Base-by-base conservation (phyloP, 2,113 vertebrate genomes). In the Neogale vison region DNA sequence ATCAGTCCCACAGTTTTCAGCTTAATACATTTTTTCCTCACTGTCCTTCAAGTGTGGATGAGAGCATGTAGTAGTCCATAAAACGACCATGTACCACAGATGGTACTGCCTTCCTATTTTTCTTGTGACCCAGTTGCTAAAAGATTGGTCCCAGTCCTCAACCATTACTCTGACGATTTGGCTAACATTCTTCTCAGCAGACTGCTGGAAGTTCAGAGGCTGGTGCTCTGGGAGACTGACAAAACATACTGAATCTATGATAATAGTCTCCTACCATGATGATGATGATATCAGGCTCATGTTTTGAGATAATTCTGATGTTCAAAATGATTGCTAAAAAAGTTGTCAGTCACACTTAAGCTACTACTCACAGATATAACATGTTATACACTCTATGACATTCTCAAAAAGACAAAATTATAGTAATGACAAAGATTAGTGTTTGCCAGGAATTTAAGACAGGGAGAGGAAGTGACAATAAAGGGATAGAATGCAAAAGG, bases 351-450 rank as follows among this genome's bases (percentile, higher is more conserved):
- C 47, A 88, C 63, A 87, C 10, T 59, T 93, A 47, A 71, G n/a
- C 31, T 50, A 84, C 47, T 90, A 67, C 24, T 80, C 47, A 79
- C 36, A 95, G 39, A 71, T 0, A 31, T 67, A 65, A 84, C 15
- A 34, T 91, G 47, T 71, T 71, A 57, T 4, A 50, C 4, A 65
- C 13, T 61, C 1, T 24, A 36, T 81, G 31, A 52, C 39, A 88
- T 69, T 95, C 42, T 95, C 93, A 85, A 85, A 91, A 71, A 80
- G 55, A 79, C 1, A 72, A 91, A 95, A 74, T 31, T n/a, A 36
- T 57, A 69, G 31, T 39, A 36, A 72, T 55, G 23, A 61, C 39
- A 6, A 84, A 50, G 12, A 71, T 87, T 23, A 80, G 45, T 80
- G 31, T 14, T 72, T 79, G 26, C 61, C 15, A 39, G 15, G 15